Percentiles rank a stretch among this genome's conserved stretches.
These are phyloP conservation scores for Steinernema feltiae DNA, from an alignment of 1,140 invertebrate genomes.

Conservation along the genomic window DNA sequence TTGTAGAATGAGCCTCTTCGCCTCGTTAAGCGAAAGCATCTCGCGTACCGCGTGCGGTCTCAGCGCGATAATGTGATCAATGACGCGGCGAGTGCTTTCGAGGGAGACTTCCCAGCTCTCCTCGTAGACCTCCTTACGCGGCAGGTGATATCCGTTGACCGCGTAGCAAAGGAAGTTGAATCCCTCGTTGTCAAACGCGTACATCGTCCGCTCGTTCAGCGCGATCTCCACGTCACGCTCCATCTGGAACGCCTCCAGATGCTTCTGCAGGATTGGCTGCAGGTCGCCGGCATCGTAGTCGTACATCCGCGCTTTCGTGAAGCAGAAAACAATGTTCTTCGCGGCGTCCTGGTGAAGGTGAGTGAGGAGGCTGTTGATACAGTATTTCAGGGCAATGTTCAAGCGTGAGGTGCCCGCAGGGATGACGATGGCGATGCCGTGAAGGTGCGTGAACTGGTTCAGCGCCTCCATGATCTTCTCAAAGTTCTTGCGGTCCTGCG, in stretches of 20 bases:
- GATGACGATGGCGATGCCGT: background rate
- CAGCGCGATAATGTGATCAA: background rate
- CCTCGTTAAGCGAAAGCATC: background rate
- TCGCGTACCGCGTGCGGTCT: background rate
- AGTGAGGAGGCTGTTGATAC: background rate
- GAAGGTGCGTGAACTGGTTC: background rate
- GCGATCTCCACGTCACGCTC: background rate
- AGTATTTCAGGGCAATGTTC: background rate
- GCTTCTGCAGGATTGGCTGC: too few species aligned
- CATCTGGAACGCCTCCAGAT: too few species aligned
- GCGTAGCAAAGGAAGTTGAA: background rate
- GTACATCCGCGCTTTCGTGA: too few species aligned
- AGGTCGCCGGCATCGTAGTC: too few species aligned
- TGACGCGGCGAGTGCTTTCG: background rate
- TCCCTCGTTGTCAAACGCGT: conserved; percentile 12
- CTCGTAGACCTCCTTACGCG: conserved; percentile 15
- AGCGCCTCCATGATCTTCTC: background rate
- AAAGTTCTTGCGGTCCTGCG: background rate
- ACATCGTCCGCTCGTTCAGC: conserved; percentile 17
- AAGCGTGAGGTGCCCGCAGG: background rate
- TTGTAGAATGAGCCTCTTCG: conserved; percentile 17
- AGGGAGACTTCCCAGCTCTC: conserved; percentile 23
- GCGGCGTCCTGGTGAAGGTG: background rate
- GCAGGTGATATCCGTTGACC: conserved; percentile 1
- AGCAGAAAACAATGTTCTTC: background rate